Conservation (phyloP, 2,113 vertebrate genomes). For the Rattus rattus region DNA sequence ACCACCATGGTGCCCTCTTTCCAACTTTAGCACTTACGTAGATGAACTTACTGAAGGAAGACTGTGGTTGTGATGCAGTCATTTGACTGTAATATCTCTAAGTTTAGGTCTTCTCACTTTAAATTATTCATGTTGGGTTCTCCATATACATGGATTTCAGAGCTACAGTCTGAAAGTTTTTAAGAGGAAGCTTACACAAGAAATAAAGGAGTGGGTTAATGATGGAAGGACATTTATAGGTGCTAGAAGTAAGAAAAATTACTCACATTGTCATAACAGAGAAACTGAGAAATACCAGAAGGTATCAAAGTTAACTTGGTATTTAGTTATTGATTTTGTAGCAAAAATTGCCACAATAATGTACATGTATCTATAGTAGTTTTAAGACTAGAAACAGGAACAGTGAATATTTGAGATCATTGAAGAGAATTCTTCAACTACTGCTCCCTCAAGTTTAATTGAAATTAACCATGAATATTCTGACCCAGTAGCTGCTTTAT, state of each 20-base stretch:
- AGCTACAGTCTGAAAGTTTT: conserved; percentile 23
- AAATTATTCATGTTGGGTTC: background rate
- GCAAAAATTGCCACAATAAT: background rate
- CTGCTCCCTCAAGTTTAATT: conserved; percentile 16
- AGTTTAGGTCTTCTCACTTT: conserved; percentile 7
- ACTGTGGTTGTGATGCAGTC: background rate
- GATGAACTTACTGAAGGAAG: background rate
- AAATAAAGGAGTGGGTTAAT: background rate
- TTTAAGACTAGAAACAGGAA: background rate
- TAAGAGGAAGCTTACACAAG: background rate
- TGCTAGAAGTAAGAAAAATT: background rate
- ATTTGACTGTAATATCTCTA: background rate
- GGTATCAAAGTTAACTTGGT: background rate
- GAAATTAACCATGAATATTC: conserved; percentile 32
- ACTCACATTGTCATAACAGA: background rate
- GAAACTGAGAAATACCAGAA: background rate
- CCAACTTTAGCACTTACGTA: background rate
- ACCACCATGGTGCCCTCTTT: background rate
- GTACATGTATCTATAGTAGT: background rate
- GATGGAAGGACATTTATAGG: background rate
- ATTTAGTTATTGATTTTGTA: background rate
- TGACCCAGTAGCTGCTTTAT: background rate
- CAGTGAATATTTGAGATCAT: background rate
- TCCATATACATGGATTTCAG: background rate
- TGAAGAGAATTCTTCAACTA: background rate